These are phyloP conservation scores for Rhinogobius similis DNA, from an alignment of 2,113 vertebrate species.

Conservation along the genomic window DNA sequence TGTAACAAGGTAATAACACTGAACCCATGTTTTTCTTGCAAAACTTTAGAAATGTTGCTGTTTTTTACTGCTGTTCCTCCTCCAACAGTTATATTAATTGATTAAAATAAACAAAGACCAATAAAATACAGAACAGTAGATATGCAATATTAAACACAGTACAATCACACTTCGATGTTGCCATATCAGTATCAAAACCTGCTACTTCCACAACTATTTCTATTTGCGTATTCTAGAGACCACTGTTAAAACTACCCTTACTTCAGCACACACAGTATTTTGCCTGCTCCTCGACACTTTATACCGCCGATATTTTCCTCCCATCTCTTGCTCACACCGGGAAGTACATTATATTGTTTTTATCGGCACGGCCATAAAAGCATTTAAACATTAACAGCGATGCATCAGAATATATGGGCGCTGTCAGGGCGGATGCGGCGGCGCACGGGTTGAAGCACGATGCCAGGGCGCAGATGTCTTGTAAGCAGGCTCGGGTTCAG, in stretches of 20 bases:
- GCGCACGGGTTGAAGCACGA: conserved; percentile 50
- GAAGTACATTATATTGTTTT: conserved; percentile 65
- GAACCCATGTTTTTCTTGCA: too few species aligned
- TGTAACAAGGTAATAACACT: too few species aligned
- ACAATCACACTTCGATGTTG: too few species aligned
- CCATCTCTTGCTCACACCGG: conserved; percentile 42
- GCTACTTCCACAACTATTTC: too few species aligned
- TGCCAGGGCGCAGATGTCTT: conserved; percentile 64
- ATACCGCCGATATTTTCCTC: conserved; percentile 19
- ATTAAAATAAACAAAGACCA: too few species aligned
- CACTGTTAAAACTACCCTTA: background rate
- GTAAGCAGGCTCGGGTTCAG: conserved; percentile 54
- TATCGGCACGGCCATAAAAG: conserved; percentile 54
- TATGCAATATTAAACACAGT: too few species aligned
- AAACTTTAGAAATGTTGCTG: too few species aligned
- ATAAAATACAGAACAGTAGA: too few species aligned
- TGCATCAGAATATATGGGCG: conserved; percentile 67
- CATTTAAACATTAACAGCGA: conserved; percentile 78
- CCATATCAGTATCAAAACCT: too few species aligned
- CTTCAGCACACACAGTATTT: background rate
- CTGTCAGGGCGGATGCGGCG: conserved; percentile 57
- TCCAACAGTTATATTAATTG: too few species aligned
- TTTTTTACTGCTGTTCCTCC: too few species aligned
- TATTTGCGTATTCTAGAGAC: too few species aligned
- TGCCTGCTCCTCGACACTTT: background rate